Conservation (phyloP, 1,140 invertebrate species). For the Nylanderia fulva region DNA sequence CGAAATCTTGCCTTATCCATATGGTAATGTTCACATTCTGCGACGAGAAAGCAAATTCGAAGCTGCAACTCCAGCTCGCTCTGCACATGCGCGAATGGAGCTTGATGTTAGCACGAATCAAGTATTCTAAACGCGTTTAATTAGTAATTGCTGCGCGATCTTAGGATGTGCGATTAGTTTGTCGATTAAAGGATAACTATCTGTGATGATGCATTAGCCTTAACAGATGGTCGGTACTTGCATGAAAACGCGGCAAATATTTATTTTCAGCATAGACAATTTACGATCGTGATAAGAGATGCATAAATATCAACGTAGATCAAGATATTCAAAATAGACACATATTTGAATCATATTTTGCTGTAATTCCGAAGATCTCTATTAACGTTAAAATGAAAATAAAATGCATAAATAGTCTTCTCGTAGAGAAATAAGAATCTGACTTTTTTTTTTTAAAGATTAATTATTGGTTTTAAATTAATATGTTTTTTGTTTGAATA, state of each 20-base stretch:
- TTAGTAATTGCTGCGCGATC: slow-evolving; percentile 59
- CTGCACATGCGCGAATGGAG: slow-evolving; percentile 15
- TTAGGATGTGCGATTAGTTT: slow-evolving; percentile 45
- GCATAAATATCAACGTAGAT: no score
- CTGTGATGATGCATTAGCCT: slow-evolving; percentile 36
- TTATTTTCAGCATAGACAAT: not conserved
- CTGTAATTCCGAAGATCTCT: not conserved
- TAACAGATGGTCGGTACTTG: not conserved
- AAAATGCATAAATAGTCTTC: not conserved
- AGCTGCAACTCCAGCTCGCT: slow-evolving; percentile 32
- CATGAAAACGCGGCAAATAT: slow-evolving; percentile 25
- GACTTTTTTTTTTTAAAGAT: no score
- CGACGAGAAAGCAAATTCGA: slow-evolving; percentile 35
- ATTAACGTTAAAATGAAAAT: not conserved
- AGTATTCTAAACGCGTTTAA: slow-evolving; percentile 57
- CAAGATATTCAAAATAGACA: not conserved
- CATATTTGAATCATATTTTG: not conserved
- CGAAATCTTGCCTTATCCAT: slow-evolving; percentile 63
- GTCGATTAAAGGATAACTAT: slow-evolving; percentile 54
- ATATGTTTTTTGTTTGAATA: not conserved
- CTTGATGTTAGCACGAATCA: slow-evolving; percentile 42
- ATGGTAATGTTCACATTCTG: slow-evolving; percentile 51
- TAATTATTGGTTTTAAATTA: not conserved
- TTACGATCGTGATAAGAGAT: not conserved
- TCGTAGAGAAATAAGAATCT: not conserved